These are phyloP conservation scores for Hermodice carunculata DNA, from an alignment of 2,888 invertebrate genomes.

Conservation along the genomic window DNA sequence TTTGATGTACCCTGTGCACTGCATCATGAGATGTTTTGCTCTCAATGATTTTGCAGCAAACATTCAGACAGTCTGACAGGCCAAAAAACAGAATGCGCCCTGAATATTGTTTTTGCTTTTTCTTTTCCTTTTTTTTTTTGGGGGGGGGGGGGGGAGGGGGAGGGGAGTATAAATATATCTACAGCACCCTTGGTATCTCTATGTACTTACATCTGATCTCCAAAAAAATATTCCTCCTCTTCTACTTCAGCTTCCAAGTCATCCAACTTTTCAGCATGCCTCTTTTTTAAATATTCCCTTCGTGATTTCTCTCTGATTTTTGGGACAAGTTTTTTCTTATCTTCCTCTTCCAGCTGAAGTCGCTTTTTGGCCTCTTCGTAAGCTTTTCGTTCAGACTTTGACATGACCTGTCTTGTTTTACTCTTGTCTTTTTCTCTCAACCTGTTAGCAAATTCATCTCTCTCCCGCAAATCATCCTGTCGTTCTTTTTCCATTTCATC, in stretches of 20 bases:
- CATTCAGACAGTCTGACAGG: too few relatives aligned
- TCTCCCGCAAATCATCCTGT: slow-evolving; percentile 86
- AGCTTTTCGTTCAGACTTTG: slow-evolving; percentile 71
- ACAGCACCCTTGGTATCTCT: background rate
- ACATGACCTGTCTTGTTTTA: slow-evolving; percentile 80
- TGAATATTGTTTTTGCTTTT: too few relatives aligned
- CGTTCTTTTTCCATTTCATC: slow-evolving; percentile 80
- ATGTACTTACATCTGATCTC: slow-evolving; percentile 82
- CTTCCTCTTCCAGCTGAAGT: slow-evolving; percentile 87
- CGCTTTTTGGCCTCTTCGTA: slow-evolving; percentile 87
- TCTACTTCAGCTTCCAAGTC: slow-evolving; percentile 94
- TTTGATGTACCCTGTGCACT: too few relatives aligned
- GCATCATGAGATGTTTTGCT: too few relatives aligned
- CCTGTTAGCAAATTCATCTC: slow-evolving; percentile 94
- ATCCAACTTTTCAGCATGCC: slow-evolving; percentile 95
- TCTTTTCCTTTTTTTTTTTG: too few relatives aligned
- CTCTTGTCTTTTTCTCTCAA: slow-evolving; percentile 91
- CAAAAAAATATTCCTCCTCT: slow-evolving; percentile 96
- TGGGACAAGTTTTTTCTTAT: slow-evolving; percentile 87
- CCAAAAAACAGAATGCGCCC: too few relatives aligned
- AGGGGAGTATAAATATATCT: too few relatives aligned
- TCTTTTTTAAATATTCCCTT: slow-evolving; percentile 92
- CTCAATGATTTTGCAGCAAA: too few relatives aligned
- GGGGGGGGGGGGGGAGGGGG: too few relatives aligned
- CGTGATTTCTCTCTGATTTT: slow-evolving; percentile 91